Conservation (phyloP, 2,888 invertebrate genomes). For the Melieria omissa region DNA sequence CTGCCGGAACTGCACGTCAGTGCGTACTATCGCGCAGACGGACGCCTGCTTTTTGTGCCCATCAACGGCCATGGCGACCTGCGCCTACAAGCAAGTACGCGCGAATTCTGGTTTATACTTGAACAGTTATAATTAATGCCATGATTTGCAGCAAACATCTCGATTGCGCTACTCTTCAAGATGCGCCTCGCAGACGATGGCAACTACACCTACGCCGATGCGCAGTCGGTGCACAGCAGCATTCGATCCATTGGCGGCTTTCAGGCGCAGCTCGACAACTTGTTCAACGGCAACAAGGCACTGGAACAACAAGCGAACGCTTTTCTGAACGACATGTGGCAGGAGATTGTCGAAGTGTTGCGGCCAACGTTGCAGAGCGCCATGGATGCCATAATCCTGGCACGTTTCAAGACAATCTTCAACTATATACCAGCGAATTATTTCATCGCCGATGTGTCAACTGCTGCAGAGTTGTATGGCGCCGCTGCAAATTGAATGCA, state of each 20-base stretch:
- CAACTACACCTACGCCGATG: conserved; percentile 72
- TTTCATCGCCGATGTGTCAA: conserved; percentile 21
- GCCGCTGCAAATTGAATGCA: not conserved
- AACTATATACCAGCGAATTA: conserved; percentile 22
- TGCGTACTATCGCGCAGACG: conserved; percentile 73
- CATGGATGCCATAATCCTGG: conserved; percentile 8
- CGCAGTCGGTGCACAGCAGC: conserved; percentile 72
- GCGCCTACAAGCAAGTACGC: conserved; percentile 70
- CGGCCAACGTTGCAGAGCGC: conserved; percentile 68
- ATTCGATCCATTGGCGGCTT: conserved; percentile 72
- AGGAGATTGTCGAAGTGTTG: conserved; percentile 74
- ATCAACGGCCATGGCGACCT: conserved; percentile 71
- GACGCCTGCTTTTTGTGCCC: conserved; percentile 74
- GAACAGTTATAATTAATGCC: conserved; percentile 9
- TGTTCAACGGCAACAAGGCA: conserved; percentile 66
- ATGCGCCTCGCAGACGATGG: conserved; percentile 72
- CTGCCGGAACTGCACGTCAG: conserved; percentile 74
- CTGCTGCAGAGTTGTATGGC: conserved; percentile 2
- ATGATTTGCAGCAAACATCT: not conserved
- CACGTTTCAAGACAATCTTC: conserved; percentile 27
- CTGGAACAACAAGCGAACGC: conserved; percentile 75
- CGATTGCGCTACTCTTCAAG: conserved; percentile 69
- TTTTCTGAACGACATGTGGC: conserved; percentile 77
- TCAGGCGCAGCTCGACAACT: conserved; percentile 75
- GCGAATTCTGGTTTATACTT: not conserved